Conservation (phyloP, 37 sponge, comb jelly and placozoan species). For the Bolinopsis microptera region DNA sequence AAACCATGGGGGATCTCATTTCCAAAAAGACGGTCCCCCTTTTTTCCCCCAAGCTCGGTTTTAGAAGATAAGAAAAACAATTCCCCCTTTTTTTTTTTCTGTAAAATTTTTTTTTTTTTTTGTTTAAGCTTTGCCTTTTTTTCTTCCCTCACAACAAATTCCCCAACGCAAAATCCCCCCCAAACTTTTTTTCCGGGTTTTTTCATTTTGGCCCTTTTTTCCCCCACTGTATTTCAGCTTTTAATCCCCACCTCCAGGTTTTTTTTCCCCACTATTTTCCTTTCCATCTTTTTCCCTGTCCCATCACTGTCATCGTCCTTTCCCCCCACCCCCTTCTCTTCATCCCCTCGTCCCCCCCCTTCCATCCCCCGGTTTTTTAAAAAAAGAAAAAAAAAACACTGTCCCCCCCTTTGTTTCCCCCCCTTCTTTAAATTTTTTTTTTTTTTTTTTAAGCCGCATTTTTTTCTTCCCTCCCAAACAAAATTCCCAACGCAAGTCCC, state of each 20-base stretch:
- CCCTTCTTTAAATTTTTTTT: too few species aligned
- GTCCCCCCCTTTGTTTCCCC: background rate
- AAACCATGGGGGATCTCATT: too few species aligned
- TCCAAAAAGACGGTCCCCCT: too few species aligned
- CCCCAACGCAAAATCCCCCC: too few species aligned
- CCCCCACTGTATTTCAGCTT: background rate
- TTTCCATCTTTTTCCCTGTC: background rate
- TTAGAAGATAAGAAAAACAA: background rate
- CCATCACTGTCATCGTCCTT: background rate
- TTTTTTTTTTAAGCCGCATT: background rate
- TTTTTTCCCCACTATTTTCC: background rate
- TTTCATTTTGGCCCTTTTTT: background rate
- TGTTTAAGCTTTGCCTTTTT: background rate
- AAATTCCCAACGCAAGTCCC: background rate
- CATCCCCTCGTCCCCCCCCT: background rate
- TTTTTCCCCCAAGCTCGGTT: background rate
- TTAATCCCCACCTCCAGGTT: background rate
- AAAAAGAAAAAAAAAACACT: background rate
- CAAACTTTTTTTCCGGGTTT: background rate
- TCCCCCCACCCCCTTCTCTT: background rate
- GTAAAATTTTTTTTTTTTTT: background rate
- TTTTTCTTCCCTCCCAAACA: background rate
- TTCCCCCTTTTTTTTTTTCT: background rate
- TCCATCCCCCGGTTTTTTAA: too few species aligned
- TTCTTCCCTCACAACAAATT: background rate